These are phyloP conservation scores for Venusia cambrica DNA, from an alignment of 2,888 invertebrate genomes.

Conservation along the genomic window DNA sequence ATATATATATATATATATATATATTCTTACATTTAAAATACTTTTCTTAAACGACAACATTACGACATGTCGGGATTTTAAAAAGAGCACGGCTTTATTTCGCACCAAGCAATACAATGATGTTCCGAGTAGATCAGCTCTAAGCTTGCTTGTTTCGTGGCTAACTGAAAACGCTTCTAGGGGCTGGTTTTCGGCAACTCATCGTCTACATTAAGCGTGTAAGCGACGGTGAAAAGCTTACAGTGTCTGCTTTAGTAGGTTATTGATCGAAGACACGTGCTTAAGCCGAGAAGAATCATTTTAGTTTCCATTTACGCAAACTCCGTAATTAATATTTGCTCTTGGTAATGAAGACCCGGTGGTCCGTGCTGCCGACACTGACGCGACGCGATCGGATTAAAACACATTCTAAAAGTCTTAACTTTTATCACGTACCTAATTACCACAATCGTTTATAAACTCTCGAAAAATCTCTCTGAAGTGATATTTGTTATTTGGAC, in stretches of 20 bases:
- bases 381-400: constrained; percentile 25
- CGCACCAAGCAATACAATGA: constrained; percentile 3
- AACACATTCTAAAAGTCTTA: constrained; percentile 31
- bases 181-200: no score
- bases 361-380: constrained; percentile 20
- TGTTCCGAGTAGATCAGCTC: constrained; percentile 12
- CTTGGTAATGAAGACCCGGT: no score
- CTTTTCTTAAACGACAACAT: constrained; percentile 45
- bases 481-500: constrained; percentile 25
- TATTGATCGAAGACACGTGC: no score
- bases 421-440: constrained; percentile 34
- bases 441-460: constrained; percentile 31
- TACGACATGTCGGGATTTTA: constrained; percentile 26
- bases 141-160: no score
- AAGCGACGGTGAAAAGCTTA: no score
- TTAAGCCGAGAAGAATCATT: no score
- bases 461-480: constrained; percentile 21
- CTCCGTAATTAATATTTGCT: no score
- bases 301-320: no score
- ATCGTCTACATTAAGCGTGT: no score
- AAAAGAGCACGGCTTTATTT: constrained; percentile 25
- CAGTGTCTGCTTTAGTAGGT: no score
- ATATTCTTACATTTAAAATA: constrained; percentile 44
- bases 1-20: constrained; percentile 38
- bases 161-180: no score